Evolutionary conservation across 1,140 invertebrate genomes (phyloP).

Genomic region (Grapholita molesta): DNA sequence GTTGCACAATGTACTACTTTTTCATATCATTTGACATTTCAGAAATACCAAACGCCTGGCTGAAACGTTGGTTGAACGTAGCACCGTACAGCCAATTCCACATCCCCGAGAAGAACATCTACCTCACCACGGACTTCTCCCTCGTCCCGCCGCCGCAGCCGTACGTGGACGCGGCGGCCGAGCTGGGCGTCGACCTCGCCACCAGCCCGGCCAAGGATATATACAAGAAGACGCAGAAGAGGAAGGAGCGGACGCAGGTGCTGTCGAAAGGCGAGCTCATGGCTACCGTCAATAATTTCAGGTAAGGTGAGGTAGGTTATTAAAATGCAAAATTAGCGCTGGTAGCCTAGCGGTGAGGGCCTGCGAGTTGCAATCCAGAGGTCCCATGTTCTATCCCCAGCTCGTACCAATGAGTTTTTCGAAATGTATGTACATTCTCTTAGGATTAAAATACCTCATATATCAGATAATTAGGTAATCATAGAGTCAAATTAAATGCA

Average conservation of each 20-base stretch:
- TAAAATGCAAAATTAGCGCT: too few relatives aligned
- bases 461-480: too few relatives aligned
- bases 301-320: too few relatives aligned
- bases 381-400: too few relatives aligned
- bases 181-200: slow-evolving; percentile 43
- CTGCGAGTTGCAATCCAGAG: too few relatives aligned
- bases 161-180: slow-evolving; percentile 46
- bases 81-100: slow-evolving; percentile 79
- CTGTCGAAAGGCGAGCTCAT: slow-evolving; percentile 57
- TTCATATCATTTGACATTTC: too few relatives aligned
- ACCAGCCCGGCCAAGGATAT: slow-evolving; percentile 51
- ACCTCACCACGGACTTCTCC: slow-evolving; percentile 89
- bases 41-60: slow-evolving; percentile 80
- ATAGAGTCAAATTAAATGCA: too few relatives aligned
- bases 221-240: slow-evolving; percentile 39
- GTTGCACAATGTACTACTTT: too few relatives aligned
- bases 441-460: too few relatives aligned
- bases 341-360: too few relatives aligned
- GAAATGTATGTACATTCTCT: too few relatives aligned
- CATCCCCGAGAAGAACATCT: slow-evolving; percentile 89
- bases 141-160: slow-evolving; percentile 74
- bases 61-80: slow-evolving; percentile 79
- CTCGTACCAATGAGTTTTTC: too few relatives aligned
- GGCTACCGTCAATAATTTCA: slow-evolving; percentile 64
- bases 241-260: slow-evolving; percentile 24